phyloP scores from a whole-genome alignment of 2,113 vertebrate species.

The Perca flavescens region DNA sequence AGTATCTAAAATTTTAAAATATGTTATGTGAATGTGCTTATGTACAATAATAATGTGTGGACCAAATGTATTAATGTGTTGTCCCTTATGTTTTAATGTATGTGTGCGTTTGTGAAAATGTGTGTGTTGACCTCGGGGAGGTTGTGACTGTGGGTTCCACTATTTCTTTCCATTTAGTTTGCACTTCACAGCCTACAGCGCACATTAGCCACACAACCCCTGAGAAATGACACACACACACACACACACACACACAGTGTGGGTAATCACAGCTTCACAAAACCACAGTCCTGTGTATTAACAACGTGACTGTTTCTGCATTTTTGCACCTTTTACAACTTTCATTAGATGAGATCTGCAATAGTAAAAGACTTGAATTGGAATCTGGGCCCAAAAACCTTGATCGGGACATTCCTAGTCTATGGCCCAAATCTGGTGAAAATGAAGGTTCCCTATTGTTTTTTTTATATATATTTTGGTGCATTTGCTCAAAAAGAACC shows the following conservation, averaged over 20 bases:
- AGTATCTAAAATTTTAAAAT: not conserved
- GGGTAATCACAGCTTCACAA: not conserved
- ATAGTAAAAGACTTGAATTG: not conserved
- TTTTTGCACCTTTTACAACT: not conserved
- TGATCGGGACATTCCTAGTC: not conserved
- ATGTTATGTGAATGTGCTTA: constrained; percentile 2
- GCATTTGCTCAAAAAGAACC: not conserved
- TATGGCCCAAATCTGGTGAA: not conserved
- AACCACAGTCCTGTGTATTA: constrained; percentile 20
- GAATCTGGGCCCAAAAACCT: not conserved
- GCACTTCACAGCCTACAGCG: constrained; percentile 75
- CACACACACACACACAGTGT: not conserved
- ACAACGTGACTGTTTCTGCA: not conserved
- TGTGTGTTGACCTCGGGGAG: constrained; percentile 50
- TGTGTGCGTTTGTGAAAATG: not conserved
- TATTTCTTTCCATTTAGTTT: constrained; percentile 71
- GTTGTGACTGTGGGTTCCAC: constrained; percentile 57
- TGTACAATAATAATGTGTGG: constrained; percentile 9
- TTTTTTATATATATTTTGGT: not conserved
- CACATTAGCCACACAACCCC: constrained; percentile 70
- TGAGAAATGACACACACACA: constrained; percentile 40
- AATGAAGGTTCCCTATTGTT: not conserved
- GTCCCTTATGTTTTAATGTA: not conserved
- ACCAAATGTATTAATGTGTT: not conserved
- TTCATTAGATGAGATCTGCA: not conserved